phyloP scores from a whole-genome alignment of 1,140 invertebrate species.

The Heliconius nattereri region DNA sequence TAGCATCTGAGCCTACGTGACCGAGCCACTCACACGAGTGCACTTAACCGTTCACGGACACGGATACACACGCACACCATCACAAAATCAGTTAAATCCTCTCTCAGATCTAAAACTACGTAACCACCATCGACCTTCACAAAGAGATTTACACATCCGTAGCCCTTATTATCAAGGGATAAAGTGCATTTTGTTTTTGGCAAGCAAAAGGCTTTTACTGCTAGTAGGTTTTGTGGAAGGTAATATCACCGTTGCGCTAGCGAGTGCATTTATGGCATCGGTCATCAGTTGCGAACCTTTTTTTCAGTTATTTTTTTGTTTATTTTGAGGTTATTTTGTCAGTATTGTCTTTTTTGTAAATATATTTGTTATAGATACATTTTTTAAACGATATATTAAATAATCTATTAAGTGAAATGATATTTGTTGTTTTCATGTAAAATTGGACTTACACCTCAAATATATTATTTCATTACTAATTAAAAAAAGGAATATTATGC shows the following conservation, averaged over 20 bases:
- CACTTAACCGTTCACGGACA: slow-evolving; percentile 48
- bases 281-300: slow-evolving; percentile 70
- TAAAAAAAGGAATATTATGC: too few relatives aligned
- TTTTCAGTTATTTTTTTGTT: slow-evolving; percentile 54
- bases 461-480: too few relatives aligned
- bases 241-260: slow-evolving; percentile 72
- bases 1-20: slow-evolving; percentile 74
- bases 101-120: slow-evolving; percentile 39
- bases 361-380: background rate
- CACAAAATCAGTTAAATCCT: slow-evolving; percentile 59
- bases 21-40: slow-evolving; percentile 60
- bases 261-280: slow-evolving; percentile 77
- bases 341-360: background rate
- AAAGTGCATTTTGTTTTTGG: slow-evolving; percentile 49
- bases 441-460: too few relatives aligned
- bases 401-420: too few relatives aligned
- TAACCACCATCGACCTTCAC: slow-evolving; percentile 71
- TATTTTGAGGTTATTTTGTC: slow-evolving; percentile 38
- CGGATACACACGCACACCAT: slow-evolving; percentile 56
- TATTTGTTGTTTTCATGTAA: too few relatives aligned
- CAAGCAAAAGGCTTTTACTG: slow-evolving; percentile 46
- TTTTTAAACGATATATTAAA: too few relatives aligned
- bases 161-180: slow-evolving; percentile 41
- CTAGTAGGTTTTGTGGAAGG: slow-evolving; percentile 34
- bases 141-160: slow-evolving; percentile 68